Conservation (phyloP, 2,797 vertebrate species). For the Mareca penelope region DNA sequence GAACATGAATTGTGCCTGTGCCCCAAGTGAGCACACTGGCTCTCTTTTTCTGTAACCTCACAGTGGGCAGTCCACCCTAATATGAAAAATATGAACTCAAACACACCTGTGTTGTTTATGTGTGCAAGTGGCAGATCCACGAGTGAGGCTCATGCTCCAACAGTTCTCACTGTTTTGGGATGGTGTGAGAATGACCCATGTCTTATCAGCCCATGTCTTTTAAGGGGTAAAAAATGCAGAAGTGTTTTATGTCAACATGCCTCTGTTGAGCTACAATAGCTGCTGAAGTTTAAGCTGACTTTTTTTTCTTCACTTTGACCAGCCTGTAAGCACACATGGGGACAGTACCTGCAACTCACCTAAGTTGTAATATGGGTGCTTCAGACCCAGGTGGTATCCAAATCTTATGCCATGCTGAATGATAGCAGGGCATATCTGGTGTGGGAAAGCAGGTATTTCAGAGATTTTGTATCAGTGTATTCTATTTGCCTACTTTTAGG, state of each 20-base stretch:
- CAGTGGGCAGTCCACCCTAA: not conserved
- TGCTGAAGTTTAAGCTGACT: slow-evolving; percentile 21
- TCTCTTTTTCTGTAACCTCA: not conserved
- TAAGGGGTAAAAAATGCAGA: not conserved
- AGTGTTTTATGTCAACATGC: not conserved
- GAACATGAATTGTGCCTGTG: not conserved
- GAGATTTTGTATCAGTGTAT: not conserved
- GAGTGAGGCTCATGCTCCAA: not conserved
- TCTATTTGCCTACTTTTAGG: not conserved
- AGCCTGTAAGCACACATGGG: not conserved
- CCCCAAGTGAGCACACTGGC: not conserved
- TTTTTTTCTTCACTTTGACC: slow-evolving; percentile 3
- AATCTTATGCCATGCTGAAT: not conserved
- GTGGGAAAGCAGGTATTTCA: not conserved
- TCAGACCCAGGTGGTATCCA: not conserved
- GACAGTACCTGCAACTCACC: not conserved
- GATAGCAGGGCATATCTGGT: not conserved
- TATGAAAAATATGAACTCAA: not conserved
- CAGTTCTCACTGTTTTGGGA: not conserved
- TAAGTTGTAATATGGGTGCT: not conserved
- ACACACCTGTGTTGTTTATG: not conserved
- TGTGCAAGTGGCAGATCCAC: not conserved
- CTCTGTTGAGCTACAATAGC: slow-evolving; percentile 10
- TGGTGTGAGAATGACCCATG: not conserved
- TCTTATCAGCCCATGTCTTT: slow-evolving; percentile 5